Evolutionary conservation across 2,797 vertebrate species (phyloP).

Genomic region (Characodon lateralis): DNA sequence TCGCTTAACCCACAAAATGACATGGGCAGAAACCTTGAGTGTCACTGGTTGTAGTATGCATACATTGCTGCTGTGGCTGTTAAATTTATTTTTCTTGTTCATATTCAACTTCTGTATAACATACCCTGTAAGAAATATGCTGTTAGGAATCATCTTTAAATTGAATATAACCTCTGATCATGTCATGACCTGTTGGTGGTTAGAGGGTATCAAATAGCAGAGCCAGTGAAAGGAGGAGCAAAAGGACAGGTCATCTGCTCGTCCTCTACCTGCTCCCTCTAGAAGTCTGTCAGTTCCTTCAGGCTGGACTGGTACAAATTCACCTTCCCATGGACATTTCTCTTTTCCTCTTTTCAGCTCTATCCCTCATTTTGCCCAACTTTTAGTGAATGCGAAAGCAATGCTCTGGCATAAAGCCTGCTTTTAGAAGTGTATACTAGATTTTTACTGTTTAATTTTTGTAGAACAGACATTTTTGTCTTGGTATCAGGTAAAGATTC

Average conservation of each 20-base stretch:
- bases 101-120: not conserved
- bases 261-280: constrained; percentile 42
- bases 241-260: constrained; percentile 45
- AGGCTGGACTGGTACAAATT: constrained; percentile 69
- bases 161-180: not conserved
- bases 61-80: not conserved
- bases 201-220: constrained; percentile 21
- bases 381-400: constrained; percentile 36
- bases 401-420: constrained; percentile 32
- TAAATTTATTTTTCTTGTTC: not conserved
- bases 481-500: constrained; percentile 1
- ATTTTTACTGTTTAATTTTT: constrained; percentile 24
- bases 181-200: not conserved
- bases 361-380: constrained; percentile 30
- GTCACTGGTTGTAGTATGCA: not conserved
- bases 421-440: constrained; percentile 45
- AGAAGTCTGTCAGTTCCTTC: constrained; percentile 75
- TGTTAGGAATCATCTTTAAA: not conserved
- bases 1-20: not conserved
- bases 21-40: not conserved
- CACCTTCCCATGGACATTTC: constrained; percentile 46
- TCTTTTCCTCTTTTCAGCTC: constrained; percentile 24
- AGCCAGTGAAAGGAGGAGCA: constrained; percentile 15
- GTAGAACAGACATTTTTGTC: constrained; percentile 18
- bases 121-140: not conserved